Percentiles rank a stretch among this genome's conserved stretches.
Evolutionary conservation across 2,113 vertebrate species (phyloP).

Genomic region (Spheniscus mendiculus): DNA sequence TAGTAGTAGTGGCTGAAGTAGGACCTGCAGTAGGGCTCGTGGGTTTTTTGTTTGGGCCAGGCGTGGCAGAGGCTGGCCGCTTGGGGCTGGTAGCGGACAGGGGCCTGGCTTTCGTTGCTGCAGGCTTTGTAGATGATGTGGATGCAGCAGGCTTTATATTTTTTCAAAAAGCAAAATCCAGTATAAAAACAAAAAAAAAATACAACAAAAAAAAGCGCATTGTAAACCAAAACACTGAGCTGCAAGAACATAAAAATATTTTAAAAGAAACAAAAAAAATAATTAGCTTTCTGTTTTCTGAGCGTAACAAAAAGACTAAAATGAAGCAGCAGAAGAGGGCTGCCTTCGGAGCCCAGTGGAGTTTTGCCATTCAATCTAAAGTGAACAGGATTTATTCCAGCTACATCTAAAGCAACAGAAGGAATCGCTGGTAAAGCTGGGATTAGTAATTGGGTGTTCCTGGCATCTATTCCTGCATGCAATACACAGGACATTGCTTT

Average conservation of each 20-base stretch:
- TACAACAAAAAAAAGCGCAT: constrained; percentile 68
- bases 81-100: constrained; percentile 69
- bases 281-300: constrained; percentile 72
- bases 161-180: constrained; percentile 61
- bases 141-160: constrained; percentile 76
- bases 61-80: constrained; percentile 73
- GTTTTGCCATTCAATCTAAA: background rate
- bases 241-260: constrained; percentile 41
- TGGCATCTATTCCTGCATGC: background rate
- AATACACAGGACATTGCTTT: background rate
- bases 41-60: constrained; percentile 83
- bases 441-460: background rate
- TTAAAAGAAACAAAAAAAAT: constrained; percentile 20
- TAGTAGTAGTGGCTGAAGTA: constrained; percentile 64
- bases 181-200: constrained; percentile 57
- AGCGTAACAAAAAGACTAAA: background rate
- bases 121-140: constrained; percentile 72
- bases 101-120: constrained; percentile 76
- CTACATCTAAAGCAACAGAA: background rate
- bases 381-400: background rate
- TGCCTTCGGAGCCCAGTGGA: accelerated
- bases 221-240: constrained; percentile 62
- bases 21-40: constrained; percentile 72
- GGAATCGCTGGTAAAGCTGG: background rate
- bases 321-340: background rate